These are phyloP conservation scores for Lontra canadensis DNA, from an alignment of 2,113 vertebrate species.

Conservation along the genomic window DNA sequence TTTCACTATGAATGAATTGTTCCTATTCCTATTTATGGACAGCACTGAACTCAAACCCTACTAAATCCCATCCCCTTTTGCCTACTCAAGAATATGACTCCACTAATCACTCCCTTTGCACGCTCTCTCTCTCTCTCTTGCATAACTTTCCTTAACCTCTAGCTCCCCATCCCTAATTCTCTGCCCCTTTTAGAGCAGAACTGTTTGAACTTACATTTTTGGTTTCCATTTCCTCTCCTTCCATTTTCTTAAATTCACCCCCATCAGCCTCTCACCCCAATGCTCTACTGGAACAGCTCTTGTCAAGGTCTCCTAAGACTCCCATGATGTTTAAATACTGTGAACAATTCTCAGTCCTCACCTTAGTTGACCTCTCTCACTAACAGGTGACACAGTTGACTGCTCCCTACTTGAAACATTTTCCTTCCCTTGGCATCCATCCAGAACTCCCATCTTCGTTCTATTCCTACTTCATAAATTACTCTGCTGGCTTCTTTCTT, in stretches of 20 bases:
- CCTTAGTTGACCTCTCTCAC: constrained; percentile 18
- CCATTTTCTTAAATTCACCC: not conserved
- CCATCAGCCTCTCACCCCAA: not conserved
- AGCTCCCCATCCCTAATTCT: not conserved
- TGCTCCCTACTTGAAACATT: not conserved
- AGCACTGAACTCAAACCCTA: not conserved
- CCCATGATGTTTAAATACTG: not conserved
- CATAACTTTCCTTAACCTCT: not conserved
- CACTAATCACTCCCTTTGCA: not conserved
- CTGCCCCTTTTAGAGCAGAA: not conserved
- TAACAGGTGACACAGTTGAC: not conserved
- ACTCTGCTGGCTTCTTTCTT: not conserved
- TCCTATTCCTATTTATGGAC: not conserved
- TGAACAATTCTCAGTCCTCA: constrained; percentile 36
- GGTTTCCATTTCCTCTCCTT: not conserved
- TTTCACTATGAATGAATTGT: constrained; percentile 24
- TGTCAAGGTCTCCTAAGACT: not conserved
- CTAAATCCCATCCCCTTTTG: not conserved
- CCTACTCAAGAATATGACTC: not conserved
- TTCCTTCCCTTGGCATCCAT: not conserved
- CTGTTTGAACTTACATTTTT: constrained; percentile 24
- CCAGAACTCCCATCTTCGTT: not conserved
- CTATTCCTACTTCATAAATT: constrained; percentile 35
- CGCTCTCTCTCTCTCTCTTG: not conserved
- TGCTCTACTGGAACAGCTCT: not conserved